phyloP scores from a whole-genome alignment of 2,113 vertebrate species.

The Anarhynchus alexandrinus region DNA sequence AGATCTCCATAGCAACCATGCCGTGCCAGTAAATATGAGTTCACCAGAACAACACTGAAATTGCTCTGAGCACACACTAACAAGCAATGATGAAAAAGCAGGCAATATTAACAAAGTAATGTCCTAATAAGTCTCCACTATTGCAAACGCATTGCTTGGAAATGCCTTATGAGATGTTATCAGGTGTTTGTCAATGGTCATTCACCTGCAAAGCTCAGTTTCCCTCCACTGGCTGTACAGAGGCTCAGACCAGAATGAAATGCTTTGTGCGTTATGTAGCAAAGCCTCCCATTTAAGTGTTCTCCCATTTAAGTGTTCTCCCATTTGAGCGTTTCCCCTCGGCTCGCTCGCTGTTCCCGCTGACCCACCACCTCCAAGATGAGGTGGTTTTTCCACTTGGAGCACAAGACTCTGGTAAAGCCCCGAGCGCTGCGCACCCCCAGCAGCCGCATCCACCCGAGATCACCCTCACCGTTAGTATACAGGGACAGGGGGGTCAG shows the following conservation, averaged over 20 bases:
- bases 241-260: background rate
- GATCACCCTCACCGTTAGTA: fast-evolving
- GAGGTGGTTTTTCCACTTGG: too few species aligned
- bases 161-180: background rate
- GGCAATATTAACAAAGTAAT: background rate
- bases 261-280: background rate
- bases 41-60: slow-evolving; percentile 24
- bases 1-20: slow-evolving; percentile 68
- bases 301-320: background rate
- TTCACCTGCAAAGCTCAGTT: background rate
- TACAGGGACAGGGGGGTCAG: fast-evolving
- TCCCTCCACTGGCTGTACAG: fast-evolving
- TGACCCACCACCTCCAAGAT: background rate
- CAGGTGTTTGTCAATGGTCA: background rate
- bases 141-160: fast-evolving
- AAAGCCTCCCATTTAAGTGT: background rate
- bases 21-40: slow-evolving; percentile 57
- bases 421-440: fast-evolving
- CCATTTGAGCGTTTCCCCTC: background rate
- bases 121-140: background rate
- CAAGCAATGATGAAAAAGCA: background rate
- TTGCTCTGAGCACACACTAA: slow-evolving; percentile 19
- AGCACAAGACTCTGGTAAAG: background rate
- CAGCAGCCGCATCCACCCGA: fast-evolving
- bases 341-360: background rate